Percentiles rank a stretch among this genome's conserved stretches.
Evolutionary conservation across 1,140 invertebrate genomes (phyloP).

Genomic region (Plutomurus gul): DNA sequence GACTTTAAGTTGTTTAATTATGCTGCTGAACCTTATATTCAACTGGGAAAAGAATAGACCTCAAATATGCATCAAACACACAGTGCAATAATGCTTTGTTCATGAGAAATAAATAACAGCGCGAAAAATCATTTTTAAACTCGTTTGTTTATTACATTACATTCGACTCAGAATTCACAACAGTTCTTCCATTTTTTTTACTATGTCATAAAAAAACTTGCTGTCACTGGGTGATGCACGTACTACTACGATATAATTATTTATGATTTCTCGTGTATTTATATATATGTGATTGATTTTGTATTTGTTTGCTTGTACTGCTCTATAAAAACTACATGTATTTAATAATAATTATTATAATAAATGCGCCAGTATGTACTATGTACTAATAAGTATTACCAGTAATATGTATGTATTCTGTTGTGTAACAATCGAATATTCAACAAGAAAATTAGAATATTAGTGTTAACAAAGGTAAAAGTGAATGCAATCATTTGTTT

Average conservation of each 20-base stretch:
- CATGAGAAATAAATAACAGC: neutral
- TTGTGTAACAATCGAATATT: neutral
- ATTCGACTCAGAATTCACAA: slow-evolving; percentile 27
- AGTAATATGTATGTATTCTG: neutral
- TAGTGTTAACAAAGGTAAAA: neutral
- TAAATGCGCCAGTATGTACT: slow-evolving; percentile 8
- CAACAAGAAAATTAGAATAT: neutral
- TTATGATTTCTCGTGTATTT: slow-evolving; percentile 9
- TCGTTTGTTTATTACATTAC: slow-evolving; percentile 13
- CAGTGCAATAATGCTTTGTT: too few relatives aligned
- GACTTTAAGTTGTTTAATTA: slow-evolving; percentile 84
- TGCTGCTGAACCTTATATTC: slow-evolving; percentile 37
- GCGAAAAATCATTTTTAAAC: neutral
- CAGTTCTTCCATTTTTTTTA: neutral
- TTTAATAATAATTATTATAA: neutral
- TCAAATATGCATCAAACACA: too few relatives aligned
- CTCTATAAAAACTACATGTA: neutral
- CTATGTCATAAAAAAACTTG: neutral
- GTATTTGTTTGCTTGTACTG: neutral
- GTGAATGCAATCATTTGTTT: too few relatives aligned
- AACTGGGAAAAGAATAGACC: neutral
- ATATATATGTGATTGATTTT: slow-evolving; percentile 13
- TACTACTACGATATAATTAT: neutral
- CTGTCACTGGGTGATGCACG: slow-evolving; percentile 12
- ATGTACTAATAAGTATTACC: neutral